Base-by-base conservation (phyloP, 30 jellyfish, hydroid and myxozoan genomes). In the Aurelia aurita region DNA sequence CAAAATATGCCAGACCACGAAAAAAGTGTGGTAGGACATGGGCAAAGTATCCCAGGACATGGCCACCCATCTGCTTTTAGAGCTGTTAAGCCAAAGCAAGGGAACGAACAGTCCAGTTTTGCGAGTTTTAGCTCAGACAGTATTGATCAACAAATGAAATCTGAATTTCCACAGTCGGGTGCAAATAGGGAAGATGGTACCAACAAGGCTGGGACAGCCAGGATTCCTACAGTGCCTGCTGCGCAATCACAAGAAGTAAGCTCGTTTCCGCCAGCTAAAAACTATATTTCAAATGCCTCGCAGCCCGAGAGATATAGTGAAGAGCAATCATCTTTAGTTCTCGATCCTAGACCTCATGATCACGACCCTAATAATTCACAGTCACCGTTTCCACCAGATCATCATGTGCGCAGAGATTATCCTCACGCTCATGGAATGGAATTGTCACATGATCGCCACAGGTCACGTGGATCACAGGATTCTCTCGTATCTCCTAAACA, bases 371-470 rank as follows among this genome's bases (percentile, higher is more conserved):
- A 61, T 43, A 25, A 3, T 14, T 44, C 79, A 18, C 88, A 77
- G 69, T 55, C 67, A 10, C 18, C 21, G 58, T 12, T 57, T 19
- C 69, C 75, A 21, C 59, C 28, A 19, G 68, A 32, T 49, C 88
- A 77, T 45, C 88, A 77, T 77, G 79, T 68, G 23, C 88, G 88
- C 46, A 29, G 25, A 39, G 88, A 77, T 60, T 77, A 54, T 51
- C 88, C 88, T 7, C 76, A 77, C 21, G 47, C 77, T 25, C 53
- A 72, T 16, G 85, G 44, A 10, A 16, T 19, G 43, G 51, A 39
- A 14, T 39, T 39, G 9, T 39, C 53, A 63, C 68, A 69, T 44
- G 81, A 69, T 45, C 25, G 81, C 47, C 81, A 69, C 9, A 22
- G 47, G 19, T 72, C 85, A 47, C 71, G 35, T 10, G 57, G 55